Evolutionary conservation across 2,113 vertebrate genomes (phyloP), one percentile per base, ranked within the genome.

Genomic region (Poeciliopsis occidentalis): DNA sequence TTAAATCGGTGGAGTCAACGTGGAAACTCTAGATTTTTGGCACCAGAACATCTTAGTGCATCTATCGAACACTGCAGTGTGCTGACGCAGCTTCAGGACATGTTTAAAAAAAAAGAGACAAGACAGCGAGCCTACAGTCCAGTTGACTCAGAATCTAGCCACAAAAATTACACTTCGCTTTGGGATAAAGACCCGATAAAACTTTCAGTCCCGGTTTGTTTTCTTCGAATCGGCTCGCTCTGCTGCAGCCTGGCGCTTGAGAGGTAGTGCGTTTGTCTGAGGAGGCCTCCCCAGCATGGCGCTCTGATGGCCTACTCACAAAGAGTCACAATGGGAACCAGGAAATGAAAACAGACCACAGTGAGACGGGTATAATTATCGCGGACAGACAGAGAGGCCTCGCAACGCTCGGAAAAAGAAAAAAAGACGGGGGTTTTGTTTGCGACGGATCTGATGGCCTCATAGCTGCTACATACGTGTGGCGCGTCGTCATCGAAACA

Each of bases 401-500:
- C 3, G 31, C 67, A 85, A 71, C 51, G 62, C 75, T 72, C 24
- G 30, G 30, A 31, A 31, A 31, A 29, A 3, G 29, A 29, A 4
- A 31, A 47, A 80, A 27, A 65, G 29, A 69, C 39, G 65, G 80
- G 69, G 15, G 62, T 11, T 27, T 37, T 37, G 70, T 85, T 80
- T 76, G 75, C 85, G 81, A 86, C 22, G 3, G 51, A 57, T 10
- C 8, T 24, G 3, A 57, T 3, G 24, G 7, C 22, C 24, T 57
- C 51, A 4, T 64, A 86, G 62, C 85, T 94, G 94, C 93, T 94
- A 94, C 94, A 94, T 93, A 85, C 77, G 78, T 90, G 82, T 86
- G 82, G 76, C 88, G 82, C 76, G 63, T 57, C 60, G 24, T 83
- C 72, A 72, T 37, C 79, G 72, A 75, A 34, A 29, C 61, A 65